phyloP scores from a whole-genome alignment of 2,113 vertebrate species.

The Fregata magnificens region DNA sequence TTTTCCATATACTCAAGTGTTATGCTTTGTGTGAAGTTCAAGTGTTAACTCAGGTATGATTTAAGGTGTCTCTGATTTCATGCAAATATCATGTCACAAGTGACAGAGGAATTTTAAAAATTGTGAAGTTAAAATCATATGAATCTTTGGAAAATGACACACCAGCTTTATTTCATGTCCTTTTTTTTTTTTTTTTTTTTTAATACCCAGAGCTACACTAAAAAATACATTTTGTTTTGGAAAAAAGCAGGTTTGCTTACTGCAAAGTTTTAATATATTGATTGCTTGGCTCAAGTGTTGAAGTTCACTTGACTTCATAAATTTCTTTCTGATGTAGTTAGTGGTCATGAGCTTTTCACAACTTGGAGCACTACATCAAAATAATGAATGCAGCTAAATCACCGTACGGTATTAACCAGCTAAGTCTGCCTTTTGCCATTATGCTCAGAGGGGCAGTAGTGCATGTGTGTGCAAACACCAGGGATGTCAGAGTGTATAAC shows the following conservation, averaged over 20 bases:
- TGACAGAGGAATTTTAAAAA: not conserved
- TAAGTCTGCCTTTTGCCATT: not conserved
- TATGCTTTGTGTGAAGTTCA: not conserved
- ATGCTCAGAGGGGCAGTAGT: not conserved
- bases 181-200: not conserved
- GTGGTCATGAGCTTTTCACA: not conserved
- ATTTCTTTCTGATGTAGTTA: not conserved
- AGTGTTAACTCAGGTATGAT: not conserved
- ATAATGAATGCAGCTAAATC: not conserved
- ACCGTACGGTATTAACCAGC: not conserved
- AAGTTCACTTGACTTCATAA: not conserved
- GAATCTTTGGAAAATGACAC: not conserved
- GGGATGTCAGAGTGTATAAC: not conserved
- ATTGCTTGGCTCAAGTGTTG: not conserved
- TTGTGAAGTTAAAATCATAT: not conserved
- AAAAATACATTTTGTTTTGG: not conserved
- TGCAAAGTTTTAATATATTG: not conserved
- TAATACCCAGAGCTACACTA: not conserved
- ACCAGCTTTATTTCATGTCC: not conserved
- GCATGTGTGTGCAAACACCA: not conserved
- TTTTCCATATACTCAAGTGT: not conserved
- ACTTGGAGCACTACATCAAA: not conserved
- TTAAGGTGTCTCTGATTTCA: conserved; percentile 17
- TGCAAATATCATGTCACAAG: not conserved
- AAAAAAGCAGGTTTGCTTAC: not conserved